A percentile compares a stretch with the other conserved stretches of the same genome.
Evolutionary conservation across 2,113 vertebrate species (phyloP).

Genomic region (Dissostichus mawsoni): DNA sequence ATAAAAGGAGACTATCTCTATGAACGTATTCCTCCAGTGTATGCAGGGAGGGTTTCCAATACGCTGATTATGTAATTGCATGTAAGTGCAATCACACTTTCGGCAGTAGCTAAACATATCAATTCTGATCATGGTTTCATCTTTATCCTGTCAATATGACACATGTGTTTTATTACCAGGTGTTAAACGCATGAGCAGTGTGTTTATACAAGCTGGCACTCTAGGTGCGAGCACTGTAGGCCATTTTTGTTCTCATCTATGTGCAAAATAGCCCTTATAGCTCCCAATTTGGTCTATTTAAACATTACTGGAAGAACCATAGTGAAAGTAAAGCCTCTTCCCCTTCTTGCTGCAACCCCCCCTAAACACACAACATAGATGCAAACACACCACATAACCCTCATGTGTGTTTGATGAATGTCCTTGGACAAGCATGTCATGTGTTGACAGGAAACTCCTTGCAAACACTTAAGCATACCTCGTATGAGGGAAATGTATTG

Average conservation of each 20-base stretch:
- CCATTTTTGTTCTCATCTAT: not conserved
- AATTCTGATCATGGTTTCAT: no score
- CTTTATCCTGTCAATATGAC: no score
- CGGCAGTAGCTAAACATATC: no score
- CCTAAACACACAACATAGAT: not conserved
- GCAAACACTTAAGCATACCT: constrained; percentile 19
- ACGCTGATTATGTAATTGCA: no score
- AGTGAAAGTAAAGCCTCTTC: not conserved
- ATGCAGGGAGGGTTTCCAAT: no score
- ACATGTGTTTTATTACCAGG: no score
- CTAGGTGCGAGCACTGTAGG: not conserved
- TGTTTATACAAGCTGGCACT: not conserved
- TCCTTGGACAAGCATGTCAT: not conserved
- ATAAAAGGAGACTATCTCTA: no score
- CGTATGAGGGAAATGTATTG: constrained; percentile 41
- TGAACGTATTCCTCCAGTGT: no score
- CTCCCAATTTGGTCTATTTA: not conserved
- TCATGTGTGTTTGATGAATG: constrained; percentile 1
- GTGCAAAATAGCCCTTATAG: not conserved
- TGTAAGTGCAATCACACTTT: no score
- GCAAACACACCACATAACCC: not conserved
- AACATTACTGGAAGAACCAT: not conserved
- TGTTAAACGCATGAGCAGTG: not conserved
- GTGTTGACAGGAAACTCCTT: constrained; percentile 12
- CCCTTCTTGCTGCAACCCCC: not conserved